Percentiles rank a stretch among this genome's conserved stretches.
Evolutionary conservation across 2,797 vertebrate genomes (phyloP).

Genomic region (Trachops cirrhosus): DNA sequence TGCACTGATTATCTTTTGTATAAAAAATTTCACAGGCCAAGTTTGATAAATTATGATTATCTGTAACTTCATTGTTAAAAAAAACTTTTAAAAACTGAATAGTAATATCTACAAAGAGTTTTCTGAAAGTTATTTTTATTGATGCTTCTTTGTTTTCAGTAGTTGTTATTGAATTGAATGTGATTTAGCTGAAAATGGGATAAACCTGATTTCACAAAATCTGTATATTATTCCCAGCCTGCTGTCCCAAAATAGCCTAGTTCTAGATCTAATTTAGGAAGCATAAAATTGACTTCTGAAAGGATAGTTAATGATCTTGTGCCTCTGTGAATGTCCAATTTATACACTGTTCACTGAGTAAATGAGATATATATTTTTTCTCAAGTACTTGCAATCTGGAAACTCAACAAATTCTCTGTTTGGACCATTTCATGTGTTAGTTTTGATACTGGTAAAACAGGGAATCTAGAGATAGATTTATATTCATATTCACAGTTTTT

Average conservation of each 20-base stretch:
- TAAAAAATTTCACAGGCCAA: constrained; percentile 13
- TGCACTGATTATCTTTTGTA: background rate
- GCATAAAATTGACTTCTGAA: constrained; percentile 75
- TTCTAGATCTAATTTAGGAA: constrained; percentile 73
- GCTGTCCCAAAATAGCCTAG: constrained; percentile 47
- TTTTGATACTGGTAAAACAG: constrained; percentile 23
- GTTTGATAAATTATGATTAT: constrained; percentile 8
- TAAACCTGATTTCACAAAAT: constrained; percentile 67
- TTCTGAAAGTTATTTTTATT: constrained; percentile 49
- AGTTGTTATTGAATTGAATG: constrained; percentile 40
- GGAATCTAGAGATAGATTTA: background rate
- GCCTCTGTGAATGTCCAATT: constrained; percentile 70
- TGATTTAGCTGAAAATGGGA: constrained; percentile 51
- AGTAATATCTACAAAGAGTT: constrained; percentile 7
- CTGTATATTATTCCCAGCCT: constrained; percentile 60
- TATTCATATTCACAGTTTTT: constrained; percentile 27
- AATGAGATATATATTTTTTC: constrained; percentile 58
- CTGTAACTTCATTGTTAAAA: constrained; percentile 10
- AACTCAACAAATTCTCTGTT: constrained; percentile 44
- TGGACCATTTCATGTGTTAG: constrained; percentile 26
- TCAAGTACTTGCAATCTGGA: constrained; percentile 47
- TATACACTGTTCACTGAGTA: constrained; percentile 55
- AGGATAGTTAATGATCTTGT: constrained; percentile 72
- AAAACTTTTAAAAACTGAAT: constrained; percentile 26
- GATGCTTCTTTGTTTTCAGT: constrained; percentile 35